A percentile compares a stretch with the other conserved stretches of the same genome.
Conservation (phyloP, 2,113 vertebrate species). For the Gallinago jamesoni region DNA sequence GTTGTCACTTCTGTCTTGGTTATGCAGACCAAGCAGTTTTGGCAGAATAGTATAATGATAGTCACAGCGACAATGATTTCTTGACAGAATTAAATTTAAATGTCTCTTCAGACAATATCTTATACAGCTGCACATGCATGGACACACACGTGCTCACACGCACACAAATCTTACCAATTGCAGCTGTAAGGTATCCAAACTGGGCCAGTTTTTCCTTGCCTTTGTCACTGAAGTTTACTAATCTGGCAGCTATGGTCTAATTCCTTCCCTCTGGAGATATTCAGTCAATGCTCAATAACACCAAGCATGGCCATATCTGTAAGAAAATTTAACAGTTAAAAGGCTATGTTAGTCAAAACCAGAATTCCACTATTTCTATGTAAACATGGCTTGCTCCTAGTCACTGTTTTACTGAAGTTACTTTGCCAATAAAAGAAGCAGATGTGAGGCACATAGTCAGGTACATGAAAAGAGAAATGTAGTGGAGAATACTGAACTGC, state of each 20-base stretch:
- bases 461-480: neutral
- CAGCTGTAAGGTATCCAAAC: neutral
- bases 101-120: neutral
- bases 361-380: neutral
- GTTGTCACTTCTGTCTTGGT: neutral
- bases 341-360: neutral
- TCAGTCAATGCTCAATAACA: neutral
- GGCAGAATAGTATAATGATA: neutral
- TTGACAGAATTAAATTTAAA: neutral
- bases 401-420: neutral
- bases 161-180: neutral
- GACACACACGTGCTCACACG: accelerated
- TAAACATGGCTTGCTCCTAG: neutral
- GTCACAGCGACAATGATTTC: neutral
- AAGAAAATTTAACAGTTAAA: neutral
- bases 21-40: neutral
- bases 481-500: neutral
- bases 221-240: neutral
- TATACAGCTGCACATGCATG: neutral
- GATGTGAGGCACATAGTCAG: neutral
- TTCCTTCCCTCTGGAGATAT: neutral
- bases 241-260: neutral
- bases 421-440: neutral
- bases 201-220: neutral
- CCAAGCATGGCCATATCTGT: neutral